Base-by-base conservation (phyloP, 30 jellyfish, hydroid and myxozoan genomes). In the Rhopilema esculentum region DNA sequence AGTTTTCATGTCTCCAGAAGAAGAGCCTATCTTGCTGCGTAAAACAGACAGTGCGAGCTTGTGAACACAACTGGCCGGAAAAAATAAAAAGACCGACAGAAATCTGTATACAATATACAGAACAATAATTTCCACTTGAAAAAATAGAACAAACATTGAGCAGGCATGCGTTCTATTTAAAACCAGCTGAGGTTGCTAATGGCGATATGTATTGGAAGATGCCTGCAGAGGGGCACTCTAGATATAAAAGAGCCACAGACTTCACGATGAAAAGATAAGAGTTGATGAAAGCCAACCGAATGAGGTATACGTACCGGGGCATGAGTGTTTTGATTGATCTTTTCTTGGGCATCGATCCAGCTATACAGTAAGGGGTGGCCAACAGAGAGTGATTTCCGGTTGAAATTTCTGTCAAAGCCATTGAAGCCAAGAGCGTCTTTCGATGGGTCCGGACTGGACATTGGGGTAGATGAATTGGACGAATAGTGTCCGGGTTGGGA, bases 311-410 rank as follows among this genome's bases (percentile, higher is more conserved):
- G 72, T 80, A 91, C 97, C 73, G 89, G 49, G 32, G 31, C 72
- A 53, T 65, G 64, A 19, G 51, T 89, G 29, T 76, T 66, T 28
- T 82, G 86, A 72, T 64, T 83, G 21, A 75, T 89, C 33, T 72
- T 86, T 61, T 95, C 99, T 69, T 95, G 99, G 19, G 97, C 96
- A 86, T 95, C 99, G 22, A 95, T 95, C 99, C 99, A 95, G 52
- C 93, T 79, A 66, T 89, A 91, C 57, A 95, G 90, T 96, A 95
- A 27, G 2, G 99, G 99, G 82, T 95, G 99, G 19, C 91, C 97
- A 63, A 93, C 81, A 1, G 97, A 90, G 15, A 95, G 84, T 16
- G 99, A 90, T 72, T 95, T 95, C 49, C 99, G 91, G 52, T 86
- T 90, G 29, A 86, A 50, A 64, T 90, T 92, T 22, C 99, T 82